Evolutionary conservation across 1,140 invertebrate genomes (phyloP).

Genomic region (Galleria mellonella): DNA sequence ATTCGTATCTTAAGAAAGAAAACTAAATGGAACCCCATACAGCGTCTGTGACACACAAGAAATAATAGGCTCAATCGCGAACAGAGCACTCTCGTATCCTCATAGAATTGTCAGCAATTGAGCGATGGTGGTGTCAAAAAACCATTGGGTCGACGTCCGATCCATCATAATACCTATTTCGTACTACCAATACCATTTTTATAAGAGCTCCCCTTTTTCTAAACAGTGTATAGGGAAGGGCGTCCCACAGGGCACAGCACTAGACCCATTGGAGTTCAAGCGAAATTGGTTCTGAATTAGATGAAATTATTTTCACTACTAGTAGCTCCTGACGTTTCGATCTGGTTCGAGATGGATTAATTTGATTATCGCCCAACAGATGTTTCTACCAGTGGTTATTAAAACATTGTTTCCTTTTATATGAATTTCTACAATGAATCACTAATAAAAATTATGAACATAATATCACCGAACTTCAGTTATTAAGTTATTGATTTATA

Average conservation of each 20-base stretch:
- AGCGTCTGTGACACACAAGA: constrained; percentile 19
- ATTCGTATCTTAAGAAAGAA: constrained; percentile 3
- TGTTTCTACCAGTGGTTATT: constrained; percentile 50
- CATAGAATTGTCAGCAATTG: constrained; percentile 63
- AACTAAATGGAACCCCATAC: constrained; percentile 8
- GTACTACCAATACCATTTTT: constrained; percentile 29
- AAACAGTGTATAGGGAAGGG: neutral
- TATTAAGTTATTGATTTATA: too few relatives aligned
- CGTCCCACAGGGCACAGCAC: constrained; percentile 5
- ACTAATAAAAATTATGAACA: too few relatives aligned
- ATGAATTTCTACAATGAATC: too few relatives aligned
- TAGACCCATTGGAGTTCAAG: constrained; percentile 16
- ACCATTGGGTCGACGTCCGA: constrained; percentile 55
- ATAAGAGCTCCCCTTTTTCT: constrained; percentile 18
- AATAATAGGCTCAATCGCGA: constrained; percentile 55
- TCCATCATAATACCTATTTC: constrained; percentile 63
- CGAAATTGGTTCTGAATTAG: constrained; percentile 28
- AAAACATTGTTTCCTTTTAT: constrained; percentile 8
- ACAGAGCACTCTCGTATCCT: constrained; percentile 38
- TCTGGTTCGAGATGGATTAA: constrained; percentile 70
- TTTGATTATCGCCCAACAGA: constrained; percentile 66
- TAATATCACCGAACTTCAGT: too few relatives aligned
- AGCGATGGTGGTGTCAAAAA: constrained; percentile 62
- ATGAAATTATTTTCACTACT: constrained; percentile 67
- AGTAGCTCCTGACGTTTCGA: constrained; percentile 67